phyloP scores from a whole-genome alignment of 2,113 vertebrate genomes.

The Entomyzon cyanotis region DNA sequence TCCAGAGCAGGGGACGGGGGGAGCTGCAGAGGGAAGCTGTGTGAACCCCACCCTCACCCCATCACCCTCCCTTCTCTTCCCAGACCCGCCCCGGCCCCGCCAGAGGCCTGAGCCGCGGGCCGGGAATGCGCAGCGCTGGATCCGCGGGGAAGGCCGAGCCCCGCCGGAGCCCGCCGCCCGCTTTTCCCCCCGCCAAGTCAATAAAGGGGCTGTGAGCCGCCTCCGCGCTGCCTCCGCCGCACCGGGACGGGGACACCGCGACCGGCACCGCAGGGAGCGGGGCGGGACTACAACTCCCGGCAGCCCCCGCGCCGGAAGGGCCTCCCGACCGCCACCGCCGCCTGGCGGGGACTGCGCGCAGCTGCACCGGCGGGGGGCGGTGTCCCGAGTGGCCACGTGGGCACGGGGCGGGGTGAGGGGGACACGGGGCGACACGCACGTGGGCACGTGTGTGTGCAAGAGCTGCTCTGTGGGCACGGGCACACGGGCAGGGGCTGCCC shows the following conservation, averaged over 20 bases:
- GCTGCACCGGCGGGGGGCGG: neutral
- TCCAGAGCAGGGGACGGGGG: too few species aligned
- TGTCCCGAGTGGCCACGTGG: neutral
- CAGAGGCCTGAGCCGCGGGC: neutral
- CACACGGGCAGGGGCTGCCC: neutral
- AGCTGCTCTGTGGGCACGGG: neutral
- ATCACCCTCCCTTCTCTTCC: neutral
- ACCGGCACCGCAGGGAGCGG: neutral
- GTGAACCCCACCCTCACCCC: neutral
- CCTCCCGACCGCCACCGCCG: fast-evolving
- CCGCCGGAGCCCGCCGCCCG: neutral
- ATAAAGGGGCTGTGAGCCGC: neutral
- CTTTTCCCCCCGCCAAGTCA: neutral
- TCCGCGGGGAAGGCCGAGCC: neutral
- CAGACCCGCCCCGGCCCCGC: neutral
- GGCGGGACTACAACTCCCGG: neutral
- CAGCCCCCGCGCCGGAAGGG: neutral
- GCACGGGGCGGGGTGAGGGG: neutral
- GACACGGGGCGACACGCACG: neutral
- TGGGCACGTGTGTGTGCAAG: neutral
- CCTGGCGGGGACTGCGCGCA: neutral
- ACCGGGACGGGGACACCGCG: neutral
- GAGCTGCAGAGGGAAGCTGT: neutral
- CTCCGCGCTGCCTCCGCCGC: neutral
- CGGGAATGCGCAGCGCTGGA: neutral